These are phyloP conservation scores for Adineta ricciae DNA, from an alignment of 2,888 invertebrate genomes.

Conservation along the genomic window DNA sequence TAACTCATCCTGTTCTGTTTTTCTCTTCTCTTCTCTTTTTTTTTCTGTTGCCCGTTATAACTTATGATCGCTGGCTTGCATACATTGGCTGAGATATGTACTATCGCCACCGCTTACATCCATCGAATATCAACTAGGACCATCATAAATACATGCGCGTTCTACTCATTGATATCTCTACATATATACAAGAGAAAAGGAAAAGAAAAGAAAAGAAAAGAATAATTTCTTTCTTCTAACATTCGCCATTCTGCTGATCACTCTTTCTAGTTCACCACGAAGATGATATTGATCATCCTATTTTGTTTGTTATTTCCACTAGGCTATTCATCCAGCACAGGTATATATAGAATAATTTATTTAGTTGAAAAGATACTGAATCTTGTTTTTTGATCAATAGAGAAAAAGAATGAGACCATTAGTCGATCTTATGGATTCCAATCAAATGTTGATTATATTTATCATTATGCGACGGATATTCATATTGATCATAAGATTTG, in stretches of 20 bases:
- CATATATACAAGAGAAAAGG: not conserved
- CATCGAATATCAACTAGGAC: not conserved
- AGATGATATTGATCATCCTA: not conserved
- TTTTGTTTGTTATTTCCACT: not conserved
- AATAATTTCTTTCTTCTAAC: not conserved
- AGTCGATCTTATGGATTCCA: not conserved
- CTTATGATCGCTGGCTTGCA: not conserved
- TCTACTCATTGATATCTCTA: not conserved
- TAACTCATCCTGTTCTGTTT: not conserved
- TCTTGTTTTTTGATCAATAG: not conserved
- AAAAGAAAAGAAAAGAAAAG: not conserved
- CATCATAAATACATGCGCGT: not conserved
- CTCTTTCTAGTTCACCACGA: not conserved
- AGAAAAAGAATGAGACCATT: not conserved
- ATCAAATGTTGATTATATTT: constrained; percentile 17
- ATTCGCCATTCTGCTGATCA: not conserved
- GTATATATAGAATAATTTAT: not conserved
- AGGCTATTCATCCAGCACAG: not conserved
- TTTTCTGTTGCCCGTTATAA: not conserved
- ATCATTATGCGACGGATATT: constrained; percentile 6
- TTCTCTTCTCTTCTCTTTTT: not conserved
- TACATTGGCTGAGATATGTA: not conserved
- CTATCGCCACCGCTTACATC: not conserved
- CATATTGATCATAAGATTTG: constrained; percentile 21
- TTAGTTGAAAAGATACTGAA: not conserved